A percentile compares a stretch with the other conserved stretches of the same genome.
Conservation (phyloP, 2,888 invertebrate genomes). For the Sinodicranocentrus sp. region DNA sequence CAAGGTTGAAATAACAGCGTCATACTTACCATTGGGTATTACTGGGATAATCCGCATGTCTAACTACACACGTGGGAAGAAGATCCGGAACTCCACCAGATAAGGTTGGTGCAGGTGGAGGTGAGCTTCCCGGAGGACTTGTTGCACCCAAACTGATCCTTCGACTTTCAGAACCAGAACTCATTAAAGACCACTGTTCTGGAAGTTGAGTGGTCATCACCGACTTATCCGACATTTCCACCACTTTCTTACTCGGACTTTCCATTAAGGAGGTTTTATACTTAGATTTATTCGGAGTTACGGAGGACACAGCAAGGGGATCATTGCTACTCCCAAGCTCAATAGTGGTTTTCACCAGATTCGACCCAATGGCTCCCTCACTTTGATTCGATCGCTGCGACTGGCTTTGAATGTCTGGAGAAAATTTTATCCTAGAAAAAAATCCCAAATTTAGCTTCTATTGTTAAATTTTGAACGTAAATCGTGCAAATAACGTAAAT, state of each 20-base stretch:
- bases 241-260: slow-evolving; percentile 70
- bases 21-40: slow-evolving; percentile 75
- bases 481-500: slow-evolving; percentile 7
- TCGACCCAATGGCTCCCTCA: slow-evolving; percentile 62
- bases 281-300: slow-evolving; percentile 70
- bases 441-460: not conserved
- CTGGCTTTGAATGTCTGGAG: slow-evolving; percentile 66
- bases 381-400: slow-evolving; percentile 55
- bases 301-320: slow-evolving; percentile 69
- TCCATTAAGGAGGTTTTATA: slow-evolving; percentile 68
- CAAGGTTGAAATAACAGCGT: too few relatives aligned
- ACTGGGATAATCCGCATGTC: slow-evolving; percentile 69
- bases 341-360: slow-evolving; percentile 74
- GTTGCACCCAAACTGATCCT: slow-evolving; percentile 74
- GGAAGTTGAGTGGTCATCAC: slow-evolving; percentile 76
- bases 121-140: slow-evolving; percentile 74
- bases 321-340: slow-evolving; percentile 76
- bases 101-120: slow-evolving; percentile 74
- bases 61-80: slow-evolving; percentile 74
- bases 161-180: slow-evolving; percentile 73
- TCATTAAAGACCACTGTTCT: slow-evolving; percentile 76
- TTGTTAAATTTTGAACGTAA: not conserved
- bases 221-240: slow-evolving; percentile 76
- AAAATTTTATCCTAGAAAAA: slow-evolving; percentile 67
- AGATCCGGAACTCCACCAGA: slow-evolving; percentile 75